Conservation (phyloP, 2,797 vertebrate species). For the Podargus strigoides region DNA sequence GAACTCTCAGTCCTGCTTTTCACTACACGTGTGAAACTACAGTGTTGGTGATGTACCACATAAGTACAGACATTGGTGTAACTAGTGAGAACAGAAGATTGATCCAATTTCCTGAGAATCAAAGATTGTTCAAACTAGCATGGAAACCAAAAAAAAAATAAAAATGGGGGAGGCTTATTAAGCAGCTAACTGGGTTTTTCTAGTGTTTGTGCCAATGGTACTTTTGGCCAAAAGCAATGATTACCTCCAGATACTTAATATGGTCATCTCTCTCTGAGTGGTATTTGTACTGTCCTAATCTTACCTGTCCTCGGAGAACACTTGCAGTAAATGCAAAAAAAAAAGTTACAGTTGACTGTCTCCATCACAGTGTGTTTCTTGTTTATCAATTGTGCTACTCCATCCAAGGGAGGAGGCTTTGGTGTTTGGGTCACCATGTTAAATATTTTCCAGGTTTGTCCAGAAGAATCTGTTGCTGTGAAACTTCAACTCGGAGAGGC, state of each 20-base stretch:
- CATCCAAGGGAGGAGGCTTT: neutral
- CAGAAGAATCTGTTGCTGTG: neutral
- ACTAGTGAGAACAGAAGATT: neutral
- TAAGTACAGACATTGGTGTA: no score
- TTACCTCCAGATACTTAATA: neutral
- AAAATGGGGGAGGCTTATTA: neutral
- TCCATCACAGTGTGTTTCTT: neutral
- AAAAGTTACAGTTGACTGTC: neutral
- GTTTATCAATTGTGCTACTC: neutral
- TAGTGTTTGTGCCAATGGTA: neutral
- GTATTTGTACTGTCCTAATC: neutral
- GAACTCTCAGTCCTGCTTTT: neutral
- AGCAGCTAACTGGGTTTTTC: neutral
- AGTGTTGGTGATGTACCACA: neutral
- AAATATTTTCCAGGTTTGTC: neutral
- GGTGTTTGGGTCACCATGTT: accelerated
- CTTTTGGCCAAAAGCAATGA: neutral
- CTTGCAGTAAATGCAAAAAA: neutral
- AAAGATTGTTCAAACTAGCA: neutral
- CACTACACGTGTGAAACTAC: accelerated
- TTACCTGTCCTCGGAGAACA: neutral
- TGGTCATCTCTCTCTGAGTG: neutral
- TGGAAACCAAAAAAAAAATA: neutral
- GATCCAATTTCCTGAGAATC: neutral
- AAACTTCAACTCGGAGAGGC: neutral